These are phyloP conservation scores for Apistogramma diplotaenia DNA, from an alignment of 2,113 vertebrate species.

Conservation along the genomic window DNA sequence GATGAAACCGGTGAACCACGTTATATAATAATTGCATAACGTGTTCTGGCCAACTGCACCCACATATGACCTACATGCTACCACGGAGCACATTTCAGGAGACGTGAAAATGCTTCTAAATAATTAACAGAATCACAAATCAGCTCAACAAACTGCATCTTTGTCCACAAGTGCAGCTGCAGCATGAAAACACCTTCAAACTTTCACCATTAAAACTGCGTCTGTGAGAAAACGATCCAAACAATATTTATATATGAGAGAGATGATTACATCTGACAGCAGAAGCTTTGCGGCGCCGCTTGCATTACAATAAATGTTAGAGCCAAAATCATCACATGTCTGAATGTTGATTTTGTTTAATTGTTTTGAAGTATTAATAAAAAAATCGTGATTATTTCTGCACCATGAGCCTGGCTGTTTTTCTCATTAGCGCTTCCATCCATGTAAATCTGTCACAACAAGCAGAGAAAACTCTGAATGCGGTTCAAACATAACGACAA, in stretches of 20 bases:
- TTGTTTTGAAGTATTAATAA: not conserved
- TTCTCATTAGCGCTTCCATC: not conserved
- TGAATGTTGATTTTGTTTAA: not conserved
- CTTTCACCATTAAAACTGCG: too few species aligned
- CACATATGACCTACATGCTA: conserved; percentile 4
- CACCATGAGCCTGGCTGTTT: not conserved
- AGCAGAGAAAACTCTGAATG: not conserved
- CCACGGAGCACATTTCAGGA: not conserved
- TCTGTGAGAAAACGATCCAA: too few species aligned
- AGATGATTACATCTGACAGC: not conserved
- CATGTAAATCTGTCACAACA: not conserved
- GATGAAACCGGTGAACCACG: not conserved
- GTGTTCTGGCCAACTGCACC: not conserved
- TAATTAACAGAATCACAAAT: not conserved
- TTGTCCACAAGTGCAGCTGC: not conserved
- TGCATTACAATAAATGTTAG: not conserved
- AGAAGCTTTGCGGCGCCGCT: not conserved
- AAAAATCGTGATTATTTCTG: not conserved
- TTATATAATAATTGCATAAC: conserved; percentile 1
- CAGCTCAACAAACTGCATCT: not conserved
- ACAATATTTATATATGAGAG: conserved; percentile 57
- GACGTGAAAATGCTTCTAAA: conserved; percentile 3
- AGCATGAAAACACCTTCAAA: too few species aligned
- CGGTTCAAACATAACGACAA: not conserved
- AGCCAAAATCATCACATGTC: not conserved